phyloP scores from a whole-genome alignment of 1,140 invertebrate genomes.

The Trissolcus basalis region DNA sequence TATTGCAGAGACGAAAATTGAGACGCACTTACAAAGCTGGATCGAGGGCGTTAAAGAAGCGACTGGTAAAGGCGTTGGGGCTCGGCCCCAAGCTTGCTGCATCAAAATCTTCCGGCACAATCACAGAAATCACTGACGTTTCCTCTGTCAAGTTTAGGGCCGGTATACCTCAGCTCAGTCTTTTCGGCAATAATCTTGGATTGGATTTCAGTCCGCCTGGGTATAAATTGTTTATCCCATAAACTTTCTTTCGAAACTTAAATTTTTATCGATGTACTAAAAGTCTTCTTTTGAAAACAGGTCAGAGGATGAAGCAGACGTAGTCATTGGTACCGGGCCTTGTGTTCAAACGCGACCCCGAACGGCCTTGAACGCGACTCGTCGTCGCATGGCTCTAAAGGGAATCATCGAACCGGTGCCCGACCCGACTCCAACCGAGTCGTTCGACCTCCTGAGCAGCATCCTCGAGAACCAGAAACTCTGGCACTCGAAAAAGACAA shows the following conservation, averaged over 20 bases:
- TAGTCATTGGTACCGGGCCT: slow-evolving; percentile 50
- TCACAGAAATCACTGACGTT: slow-evolving; percentile 47
- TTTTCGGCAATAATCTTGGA: slow-evolving; percentile 67
- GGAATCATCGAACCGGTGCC: slow-evolving; percentile 68
- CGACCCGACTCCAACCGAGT: neutral
- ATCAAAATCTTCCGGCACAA: slow-evolving; percentile 65
- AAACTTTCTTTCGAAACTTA: no score
- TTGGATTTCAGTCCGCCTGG: slow-evolving; percentile 71
- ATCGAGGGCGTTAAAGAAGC: slow-evolving; percentile 48
- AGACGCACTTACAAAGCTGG: slow-evolving; percentile 55
- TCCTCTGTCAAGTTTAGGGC: slow-evolving; percentile 59
- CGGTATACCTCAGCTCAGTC: slow-evolving; percentile 68
- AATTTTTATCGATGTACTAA: no score
- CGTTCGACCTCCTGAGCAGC: slow-evolving; percentile 80
- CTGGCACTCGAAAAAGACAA: slow-evolving; percentile 81
- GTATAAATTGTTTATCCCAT: slow-evolving; percentile 55
- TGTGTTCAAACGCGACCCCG: slow-evolving; percentile 65
- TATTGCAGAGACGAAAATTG: slow-evolving; percentile 33
- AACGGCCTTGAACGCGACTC: slow-evolving; percentile 62
- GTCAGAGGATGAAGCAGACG: slow-evolving; percentile 68
- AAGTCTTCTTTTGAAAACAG: slow-evolving; percentile 47
- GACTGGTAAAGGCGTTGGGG: no score
- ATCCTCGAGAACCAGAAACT: slow-evolving; percentile 86
- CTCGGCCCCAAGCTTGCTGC: neutral
- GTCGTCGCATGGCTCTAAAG: slow-evolving; percentile 72